Evolutionary conservation across 1,140 invertebrate species (phyloP).

Genomic region (Nasonia longicornis): DNA sequence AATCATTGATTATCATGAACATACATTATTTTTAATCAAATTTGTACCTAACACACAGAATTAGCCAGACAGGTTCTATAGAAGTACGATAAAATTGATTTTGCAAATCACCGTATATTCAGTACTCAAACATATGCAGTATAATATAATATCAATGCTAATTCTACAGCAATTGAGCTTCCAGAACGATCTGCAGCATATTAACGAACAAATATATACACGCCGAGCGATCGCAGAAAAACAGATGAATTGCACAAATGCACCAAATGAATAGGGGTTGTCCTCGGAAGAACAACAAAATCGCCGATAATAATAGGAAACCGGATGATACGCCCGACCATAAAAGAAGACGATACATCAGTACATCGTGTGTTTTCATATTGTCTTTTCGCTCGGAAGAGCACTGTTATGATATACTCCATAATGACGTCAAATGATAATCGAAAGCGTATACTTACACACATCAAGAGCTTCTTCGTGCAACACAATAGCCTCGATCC

Average conservation of each 20-base stretch:
- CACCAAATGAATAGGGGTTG: neutral
- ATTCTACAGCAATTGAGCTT: no score
- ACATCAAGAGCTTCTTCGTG: neutral
- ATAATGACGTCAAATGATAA: conserved; percentile 44
- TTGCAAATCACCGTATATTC: no score
- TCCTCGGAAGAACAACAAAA: conserved; percentile 36
- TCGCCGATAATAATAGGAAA: neutral
- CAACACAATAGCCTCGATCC: neutral
- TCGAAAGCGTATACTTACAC: conserved; percentile 10
- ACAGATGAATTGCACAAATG: neutral
- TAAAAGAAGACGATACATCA: neutral
- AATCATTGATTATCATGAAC: no score
- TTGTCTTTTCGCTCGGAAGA: conserved; percentile 4
- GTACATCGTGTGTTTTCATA: conserved; percentile 17
- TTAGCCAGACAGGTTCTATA: no score
- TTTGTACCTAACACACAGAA: no score
- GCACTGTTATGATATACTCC: conserved; percentile 20
- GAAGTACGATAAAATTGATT: no score
- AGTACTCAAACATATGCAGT: no score
- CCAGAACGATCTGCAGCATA: no score
- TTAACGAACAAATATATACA: no score
- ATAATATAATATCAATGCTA: no score
- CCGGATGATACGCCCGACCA: neutral
- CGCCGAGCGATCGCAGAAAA: neutral
- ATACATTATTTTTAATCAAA: no score